Evolutionary conservation across 2,113 vertebrate genomes (phyloP), one percentile per base, ranked within the genome.

Genomic region (Octodon degus): DNA sequence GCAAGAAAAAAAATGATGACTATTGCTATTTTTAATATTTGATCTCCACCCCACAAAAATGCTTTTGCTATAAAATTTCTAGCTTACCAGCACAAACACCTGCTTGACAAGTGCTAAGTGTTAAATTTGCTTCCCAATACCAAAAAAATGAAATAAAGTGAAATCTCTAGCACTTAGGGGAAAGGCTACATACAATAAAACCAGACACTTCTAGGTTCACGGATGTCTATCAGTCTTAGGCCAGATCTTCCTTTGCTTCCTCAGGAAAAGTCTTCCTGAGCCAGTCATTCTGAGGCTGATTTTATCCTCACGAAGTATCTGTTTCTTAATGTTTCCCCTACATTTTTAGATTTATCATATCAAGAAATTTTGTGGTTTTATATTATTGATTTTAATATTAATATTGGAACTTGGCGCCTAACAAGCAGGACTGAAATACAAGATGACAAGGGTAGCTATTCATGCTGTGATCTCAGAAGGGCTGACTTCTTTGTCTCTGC

Each of bases 401-500:
- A 60, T 76, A 86, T 30, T 62, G 55, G 55, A 95, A 95, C 53
- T 85, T 94, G 37, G 60, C n/a, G 90, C 85, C 32, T 65, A 79
- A 68, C 19, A 85, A 74, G 55, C 12, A 86, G 83, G 74, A 58
- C 25, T 76, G 67, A 14, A 77, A 30, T 43, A 77, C 83, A 93
- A 67, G 50, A 9, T 80, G 40, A 96, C 53, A 47, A 86, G 74
- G 13, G n/a, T 85, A 5, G 50, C 67, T 74, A n/a, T 12, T 27
- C 37, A 16, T 91, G 87, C 79, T 27, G 3, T 80, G 47, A 50
- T 85, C 72, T 87, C 58, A n/a, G 77, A 96, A 40, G 24, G 53
- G 74, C 34, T 77, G 70, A 55, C 32, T 89, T 89, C 62, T 93
- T 85, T 89, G 89, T 89, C 62, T 94, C 37, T 50, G 58, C 92